Base-by-base conservation (phyloP, 2,888 invertebrate species). In the Alviniconcha strummeri region DNA sequence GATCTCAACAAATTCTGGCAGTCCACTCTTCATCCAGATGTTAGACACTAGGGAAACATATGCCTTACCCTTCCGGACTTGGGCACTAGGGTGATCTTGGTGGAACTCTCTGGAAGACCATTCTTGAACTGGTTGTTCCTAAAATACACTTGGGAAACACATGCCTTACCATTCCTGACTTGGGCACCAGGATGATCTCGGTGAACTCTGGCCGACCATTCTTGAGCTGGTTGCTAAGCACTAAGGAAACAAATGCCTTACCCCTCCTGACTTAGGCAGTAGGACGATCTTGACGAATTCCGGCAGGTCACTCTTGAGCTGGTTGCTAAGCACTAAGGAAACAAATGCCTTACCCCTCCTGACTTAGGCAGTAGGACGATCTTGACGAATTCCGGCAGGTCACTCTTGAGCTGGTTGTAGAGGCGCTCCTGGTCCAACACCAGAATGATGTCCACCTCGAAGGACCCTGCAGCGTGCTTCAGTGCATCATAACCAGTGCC, bases 351-450 rank as follows among this genome's bases (percentile, higher is more conserved):
- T 93, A 97, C 99, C 74, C 99, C 99, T 56, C 99, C 99, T 93
- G 98, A 98, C 94, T 99, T 99, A 0, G 98, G 98, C 86, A 97
- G 94, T 89, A 97, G 96, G 0, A 98, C 96, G 0, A 99, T 97
- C 94, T 97, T 97, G 11, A 99, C 98, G 94, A 97, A 97, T 86
- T 96, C 96, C 0, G 99, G 98, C 95, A 99, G 96, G 93, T 99
- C 99, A 78, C 98, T 95, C 83, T 97, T 96, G 78, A 99, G 94
- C 94, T 99, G 98, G 92, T 97, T 98, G 94, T 98, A 99, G 0
- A 99, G 94, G 88, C 99, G 95, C 93, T 99, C 99, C 93, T 99
- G 98, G 93, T 99, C 99, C 86, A 99, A 93, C 0, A 99, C 99
- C 89, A 99, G 95, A 89, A 99, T 97, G 0, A 98, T 96, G 91